A percentile compares a stretch with the other conserved stretches of the same genome.
phyloP scores from a whole-genome alignment of 2,113 vertebrate genomes.

The Triplophysa dalaica region DNA sequence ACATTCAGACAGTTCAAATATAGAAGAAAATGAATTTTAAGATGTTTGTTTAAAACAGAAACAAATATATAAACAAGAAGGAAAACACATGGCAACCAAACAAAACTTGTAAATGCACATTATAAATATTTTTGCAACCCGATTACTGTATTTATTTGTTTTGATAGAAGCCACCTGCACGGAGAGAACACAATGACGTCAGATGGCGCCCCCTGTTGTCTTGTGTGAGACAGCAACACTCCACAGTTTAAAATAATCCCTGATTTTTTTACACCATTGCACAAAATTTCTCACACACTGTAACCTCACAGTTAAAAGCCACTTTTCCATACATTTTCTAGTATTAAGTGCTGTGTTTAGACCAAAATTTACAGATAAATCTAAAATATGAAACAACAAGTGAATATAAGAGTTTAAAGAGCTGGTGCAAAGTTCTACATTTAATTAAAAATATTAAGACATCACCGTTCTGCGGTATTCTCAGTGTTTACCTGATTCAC shows the following conservation, averaged over 20 bases:
- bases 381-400: neutral
- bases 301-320: too few species aligned
- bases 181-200: neutral
- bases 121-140: too few species aligned
- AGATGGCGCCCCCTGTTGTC: conserved; percentile 33
- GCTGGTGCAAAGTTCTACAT: neutral
- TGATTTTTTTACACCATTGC: neutral
- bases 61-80: neutral
- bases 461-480: neutral
- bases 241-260: neutral
- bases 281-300: neutral
- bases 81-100: neutral
- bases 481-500: neutral
- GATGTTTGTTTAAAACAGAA: neutral
- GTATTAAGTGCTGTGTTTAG: neutral
- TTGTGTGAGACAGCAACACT: neutral
- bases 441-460: neutral
- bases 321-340: neutral
- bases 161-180: neutral
- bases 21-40: neutral
- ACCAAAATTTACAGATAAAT: conserved; percentile 6
- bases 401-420: neutral
- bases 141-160: neutral
- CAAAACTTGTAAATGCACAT: too few species aligned
- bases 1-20: neutral